Evolutionary conservation across 2,113 vertebrate genomes (phyloP).

Genomic region (Protobothrops mucrosquamatus): DNA sequence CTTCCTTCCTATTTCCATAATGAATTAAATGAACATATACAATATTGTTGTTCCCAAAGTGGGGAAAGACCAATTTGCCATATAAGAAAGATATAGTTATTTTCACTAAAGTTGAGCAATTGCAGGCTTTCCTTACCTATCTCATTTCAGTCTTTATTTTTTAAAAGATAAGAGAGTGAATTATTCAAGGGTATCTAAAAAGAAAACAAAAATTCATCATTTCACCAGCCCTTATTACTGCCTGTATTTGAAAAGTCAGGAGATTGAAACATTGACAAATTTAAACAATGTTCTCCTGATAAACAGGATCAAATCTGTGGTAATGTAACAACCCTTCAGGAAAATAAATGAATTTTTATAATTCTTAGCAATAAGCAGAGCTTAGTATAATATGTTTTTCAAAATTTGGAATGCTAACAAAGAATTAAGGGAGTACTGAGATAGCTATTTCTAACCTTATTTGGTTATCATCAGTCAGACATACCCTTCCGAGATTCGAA

Average conservation of each 20-base stretch:
- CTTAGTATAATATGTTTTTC: too few species aligned
- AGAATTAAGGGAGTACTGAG: too few species aligned
- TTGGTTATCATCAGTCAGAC: too few species aligned
- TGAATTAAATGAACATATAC: background rate
- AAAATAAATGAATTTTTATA: background rate
- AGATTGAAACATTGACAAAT: constrained; percentile 56
- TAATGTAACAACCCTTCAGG: background rate
- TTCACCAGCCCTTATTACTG: constrained; percentile 45
- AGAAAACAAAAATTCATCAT: constrained; percentile 27
- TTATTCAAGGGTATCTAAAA: background rate
- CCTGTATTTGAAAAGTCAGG: constrained; percentile 33
- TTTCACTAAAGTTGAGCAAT: background rate
- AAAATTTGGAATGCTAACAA: too few species aligned
- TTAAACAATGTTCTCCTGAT: constrained; percentile 52
- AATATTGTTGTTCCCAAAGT: background rate
- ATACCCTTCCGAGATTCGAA: too few species aligned
- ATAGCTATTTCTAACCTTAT: too few species aligned
- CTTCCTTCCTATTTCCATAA: background rate
- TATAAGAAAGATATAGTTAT: constrained; percentile 8
- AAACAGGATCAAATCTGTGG: constrained; percentile 52
- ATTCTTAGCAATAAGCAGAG: background rate
- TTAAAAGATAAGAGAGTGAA: constrained; percentile 27
- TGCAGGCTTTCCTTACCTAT: constrained; percentile 8
- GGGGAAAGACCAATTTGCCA: background rate
- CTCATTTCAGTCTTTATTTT: constrained; percentile 37